Conservation (phyloP, 37 sponge, comb jelly and placozoan species). For the Cliona cf. orientalis region DNA sequence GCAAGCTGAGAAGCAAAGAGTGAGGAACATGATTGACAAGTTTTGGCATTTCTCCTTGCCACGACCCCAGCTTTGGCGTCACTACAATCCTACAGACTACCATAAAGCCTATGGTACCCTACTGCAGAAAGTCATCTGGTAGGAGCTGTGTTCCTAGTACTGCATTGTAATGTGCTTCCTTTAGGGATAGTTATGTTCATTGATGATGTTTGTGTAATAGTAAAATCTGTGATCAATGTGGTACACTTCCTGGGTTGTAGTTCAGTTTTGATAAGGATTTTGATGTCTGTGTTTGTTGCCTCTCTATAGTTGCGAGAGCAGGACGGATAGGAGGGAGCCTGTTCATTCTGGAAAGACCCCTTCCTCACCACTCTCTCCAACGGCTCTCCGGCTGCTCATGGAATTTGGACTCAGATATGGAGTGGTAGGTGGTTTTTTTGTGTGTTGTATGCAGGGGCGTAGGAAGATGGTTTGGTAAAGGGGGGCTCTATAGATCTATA, state of each 20-base stretch:
- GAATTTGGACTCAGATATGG: slow-evolving; percentile 87
- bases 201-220: neutral
- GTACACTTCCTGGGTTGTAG: neutral
- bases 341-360: slow-evolving; percentile 57
- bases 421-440: slow-evolving; percentile 54
- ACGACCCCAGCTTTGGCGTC: slow-evolving; percentile 57
- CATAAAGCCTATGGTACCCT: slow-evolving; percentile 66
- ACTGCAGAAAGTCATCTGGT: slow-evolving; percentile 68
- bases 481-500: too few relatives aligned
- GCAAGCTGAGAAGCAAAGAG: slow-evolving; percentile 72
- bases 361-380: slow-evolving; percentile 62
- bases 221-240: neutral
- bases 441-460: neutral
- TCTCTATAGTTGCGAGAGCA: slow-evolving; percentile 39
- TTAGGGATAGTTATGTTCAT: neutral
- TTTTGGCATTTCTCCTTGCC: slow-evolving; percentile 88
- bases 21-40: slow-evolving; percentile 65
- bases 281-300: neutral
- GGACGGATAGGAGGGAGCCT: slow-evolving; percentile 56
- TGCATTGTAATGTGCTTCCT: neutral
- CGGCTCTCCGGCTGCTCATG: slow-evolving; percentile 63
- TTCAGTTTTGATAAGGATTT: neutral
- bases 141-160: neutral
- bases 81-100: slow-evolving; percentile 75
- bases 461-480: too few relatives aligned